A percentile compares a stretch with the other conserved stretches of the same genome.
Conservation (phyloP, 1,140 invertebrate genomes). For the Acromyrmex heyeri region DNA sequence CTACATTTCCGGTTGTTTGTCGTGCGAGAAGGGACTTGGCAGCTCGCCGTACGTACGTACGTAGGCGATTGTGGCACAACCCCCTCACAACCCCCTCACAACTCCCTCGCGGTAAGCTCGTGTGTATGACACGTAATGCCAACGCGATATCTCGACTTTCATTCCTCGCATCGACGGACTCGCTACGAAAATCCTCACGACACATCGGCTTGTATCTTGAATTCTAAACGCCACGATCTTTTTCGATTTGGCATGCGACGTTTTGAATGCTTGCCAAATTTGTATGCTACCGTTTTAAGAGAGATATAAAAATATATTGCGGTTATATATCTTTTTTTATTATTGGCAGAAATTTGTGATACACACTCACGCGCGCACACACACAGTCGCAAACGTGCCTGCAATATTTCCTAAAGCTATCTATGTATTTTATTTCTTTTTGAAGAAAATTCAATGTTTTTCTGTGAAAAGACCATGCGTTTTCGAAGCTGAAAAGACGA, state of each 20-base stretch:
- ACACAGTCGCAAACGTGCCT: neutral
- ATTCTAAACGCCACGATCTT: neutral
- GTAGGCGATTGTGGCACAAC: constrained; percentile 10
- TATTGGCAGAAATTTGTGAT: constrained; percentile 4
- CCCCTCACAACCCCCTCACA: neutral
- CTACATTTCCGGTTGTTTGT: constrained; percentile 73
- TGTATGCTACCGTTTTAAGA: constrained; percentile 6
- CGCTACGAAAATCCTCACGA: constrained; percentile 38
- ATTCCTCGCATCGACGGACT: constrained; percentile 56
- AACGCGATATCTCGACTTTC: constrained; percentile 41
- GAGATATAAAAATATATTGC: constrained; percentile 4
- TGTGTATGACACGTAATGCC: constrained; percentile 38
- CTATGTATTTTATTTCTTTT: constrained; percentile 5
- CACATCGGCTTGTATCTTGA: constrained; percentile 19
- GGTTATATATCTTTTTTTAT: neutral
- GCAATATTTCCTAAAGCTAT: constrained; percentile 1
- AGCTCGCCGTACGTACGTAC: constrained; percentile 40
- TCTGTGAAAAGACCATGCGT: neutral
- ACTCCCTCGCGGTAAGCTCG: neutral
- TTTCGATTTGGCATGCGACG: neutral
- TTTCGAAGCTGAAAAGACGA: neutral
- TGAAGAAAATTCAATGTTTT: neutral
- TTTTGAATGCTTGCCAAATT: constrained; percentile 43
- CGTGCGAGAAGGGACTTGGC: constrained; percentile 43
- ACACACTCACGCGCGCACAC: neutral